A percentile compares a stretch with the other conserved stretches of the same genome.
Conservation (phyloP, 2,888 invertebrate species). For the Dinocampus coccinellae region DNA sequence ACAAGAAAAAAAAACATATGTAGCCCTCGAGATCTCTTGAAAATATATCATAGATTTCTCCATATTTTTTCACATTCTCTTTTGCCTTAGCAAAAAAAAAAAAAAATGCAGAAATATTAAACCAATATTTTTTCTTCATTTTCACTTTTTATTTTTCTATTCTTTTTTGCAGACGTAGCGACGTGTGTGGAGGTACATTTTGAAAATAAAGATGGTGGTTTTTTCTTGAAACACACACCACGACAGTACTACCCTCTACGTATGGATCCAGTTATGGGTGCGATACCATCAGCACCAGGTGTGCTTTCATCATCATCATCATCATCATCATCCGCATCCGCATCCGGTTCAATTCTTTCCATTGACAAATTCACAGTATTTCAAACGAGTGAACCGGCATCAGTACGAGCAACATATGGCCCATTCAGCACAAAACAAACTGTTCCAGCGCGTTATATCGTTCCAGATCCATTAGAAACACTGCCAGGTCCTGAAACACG, state of each 20-base stretch:
- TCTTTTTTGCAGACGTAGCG: conserved; percentile 76
- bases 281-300: conserved; percentile 41
- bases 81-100: background rate
- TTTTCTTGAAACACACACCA: conserved; percentile 87
- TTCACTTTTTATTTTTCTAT: too few relatives aligned
- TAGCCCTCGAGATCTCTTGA: conserved; percentile 4
- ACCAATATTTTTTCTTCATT: conserved; percentile 31
- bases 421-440: conserved; percentile 96
- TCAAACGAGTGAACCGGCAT: conserved; percentile 90
- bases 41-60: background rate
- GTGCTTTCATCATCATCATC: too few relatives aligned
- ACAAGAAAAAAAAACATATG: too few relatives aligned
- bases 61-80: background rate
- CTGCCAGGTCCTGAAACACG: conserved; percentile 66
- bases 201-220: conserved; percentile 91
- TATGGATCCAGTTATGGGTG: conserved; percentile 49
- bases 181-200: conserved; percentile 89
- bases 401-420: conserved; percentile 92
- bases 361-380: conserved; percentile 92
- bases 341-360: conserved; percentile 81
- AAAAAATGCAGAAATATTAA: too few relatives aligned
- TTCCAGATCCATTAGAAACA: conserved; percentile 85
- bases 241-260: conserved; percentile 75
- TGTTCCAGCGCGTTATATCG: conserved; percentile 89
- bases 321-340: conserved; percentile 68